Percentiles rank a stretch among this genome's conserved stretches.
phyloP scores from a whole-genome alignment of 2,797 vertebrate genomes.

The Sebastes cheni region DNA sequence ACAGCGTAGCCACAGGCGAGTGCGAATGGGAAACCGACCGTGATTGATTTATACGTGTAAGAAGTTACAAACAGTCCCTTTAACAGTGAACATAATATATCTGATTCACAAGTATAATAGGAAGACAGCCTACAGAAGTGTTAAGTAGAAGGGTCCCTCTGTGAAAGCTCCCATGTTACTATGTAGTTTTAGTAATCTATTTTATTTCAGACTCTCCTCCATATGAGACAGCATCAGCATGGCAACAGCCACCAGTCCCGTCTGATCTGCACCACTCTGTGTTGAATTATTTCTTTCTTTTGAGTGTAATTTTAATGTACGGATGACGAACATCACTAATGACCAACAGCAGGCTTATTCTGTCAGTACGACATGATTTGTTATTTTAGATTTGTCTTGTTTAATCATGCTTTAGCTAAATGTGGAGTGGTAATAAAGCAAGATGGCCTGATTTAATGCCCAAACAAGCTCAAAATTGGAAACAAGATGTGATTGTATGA shows the following conservation, averaged over 20 bases:
- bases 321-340: neutral
- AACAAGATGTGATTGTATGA: neutral
- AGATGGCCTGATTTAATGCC: neutral
- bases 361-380: neutral
- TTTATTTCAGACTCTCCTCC: neutral
- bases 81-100: no score
- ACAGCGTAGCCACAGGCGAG: no score
- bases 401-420: neutral
- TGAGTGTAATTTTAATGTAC: no score
- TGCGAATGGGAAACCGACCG: no score
- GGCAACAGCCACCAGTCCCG: no score
- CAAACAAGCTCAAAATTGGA: neutral
- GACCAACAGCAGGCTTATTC: neutral
- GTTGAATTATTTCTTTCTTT: no score
- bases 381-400: neutral
- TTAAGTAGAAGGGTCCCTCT: neutral
- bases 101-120: neutral
- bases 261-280: no score
- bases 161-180: neutral
- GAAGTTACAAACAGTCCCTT: no score
- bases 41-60: no score
- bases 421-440: neutral
- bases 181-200: neutral
- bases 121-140: neutral
- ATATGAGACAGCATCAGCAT: no score